These are phyloP conservation scores for Onychomys arenicola DNA, from an alignment of 2,797 vertebrate species.

Conservation along the genomic window DNA sequence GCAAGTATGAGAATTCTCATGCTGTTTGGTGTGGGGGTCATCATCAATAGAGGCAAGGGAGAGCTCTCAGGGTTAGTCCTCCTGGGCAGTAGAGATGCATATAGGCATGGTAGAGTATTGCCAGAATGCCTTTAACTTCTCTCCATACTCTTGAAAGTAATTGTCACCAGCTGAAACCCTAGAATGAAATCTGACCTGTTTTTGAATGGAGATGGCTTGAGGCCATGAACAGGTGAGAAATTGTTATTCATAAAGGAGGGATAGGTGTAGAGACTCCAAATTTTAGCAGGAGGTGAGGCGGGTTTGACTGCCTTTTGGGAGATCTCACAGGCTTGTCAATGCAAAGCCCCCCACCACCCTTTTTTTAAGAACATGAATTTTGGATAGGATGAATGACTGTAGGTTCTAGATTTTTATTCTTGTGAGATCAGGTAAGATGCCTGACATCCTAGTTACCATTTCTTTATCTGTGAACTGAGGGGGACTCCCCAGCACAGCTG, in stretches of 20 bases:
- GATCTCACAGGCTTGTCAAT: not conserved
- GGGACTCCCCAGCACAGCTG: not conserved
- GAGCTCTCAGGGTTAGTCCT: not conserved
- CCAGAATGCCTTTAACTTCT: not conserved
- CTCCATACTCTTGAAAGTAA: not conserved
- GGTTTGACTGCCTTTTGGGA: fast-evolving
- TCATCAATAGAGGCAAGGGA: not conserved
- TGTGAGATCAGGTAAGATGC: not conserved
- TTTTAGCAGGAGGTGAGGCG: not conserved
- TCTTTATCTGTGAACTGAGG: not conserved
- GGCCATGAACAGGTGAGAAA: not conserved
- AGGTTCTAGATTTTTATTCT: not conserved
- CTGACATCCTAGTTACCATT: not conserved
- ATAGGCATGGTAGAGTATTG: not conserved
- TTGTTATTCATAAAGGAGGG: not conserved
- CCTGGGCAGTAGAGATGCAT: not conserved
- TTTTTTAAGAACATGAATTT: not conserved
- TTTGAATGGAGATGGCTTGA: not conserved
- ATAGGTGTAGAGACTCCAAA: not conserved
- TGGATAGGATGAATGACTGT: not conserved
- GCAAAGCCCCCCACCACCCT: not conserved
- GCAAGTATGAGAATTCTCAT: not conserved
- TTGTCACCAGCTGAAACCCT: not conserved
- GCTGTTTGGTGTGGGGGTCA: not conserved
- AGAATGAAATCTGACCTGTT: not conserved